phyloP scores from a whole-genome alignment of 2,113 vertebrate species.

The Lagenorhynchus albirostris region DNA sequence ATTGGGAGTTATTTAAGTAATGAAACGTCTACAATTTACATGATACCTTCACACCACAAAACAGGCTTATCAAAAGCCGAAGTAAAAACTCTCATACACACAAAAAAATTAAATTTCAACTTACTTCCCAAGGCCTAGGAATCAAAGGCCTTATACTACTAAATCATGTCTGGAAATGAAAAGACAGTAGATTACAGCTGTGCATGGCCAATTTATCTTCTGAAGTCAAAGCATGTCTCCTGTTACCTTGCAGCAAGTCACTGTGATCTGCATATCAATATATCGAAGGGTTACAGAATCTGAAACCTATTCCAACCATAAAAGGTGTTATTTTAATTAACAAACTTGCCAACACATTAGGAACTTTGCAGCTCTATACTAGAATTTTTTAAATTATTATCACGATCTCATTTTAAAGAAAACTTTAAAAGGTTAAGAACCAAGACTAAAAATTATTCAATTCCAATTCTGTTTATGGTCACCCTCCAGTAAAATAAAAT shows the following conservation, averaged over 20 bases:
- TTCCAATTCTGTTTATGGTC: not conserved
- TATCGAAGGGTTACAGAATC: not conserved
- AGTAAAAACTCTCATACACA: not conserved
- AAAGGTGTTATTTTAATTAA: slow-evolving; percentile 16
- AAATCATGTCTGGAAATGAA: slow-evolving; percentile 26
- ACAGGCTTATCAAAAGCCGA: slow-evolving; percentile 8
- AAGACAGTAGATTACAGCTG: not conserved
- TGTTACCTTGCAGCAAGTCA: slow-evolving; percentile 46
- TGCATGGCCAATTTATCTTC: slow-evolving; percentile 15
- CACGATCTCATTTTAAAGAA: slow-evolving; percentile 4
- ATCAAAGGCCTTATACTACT: not conserved
- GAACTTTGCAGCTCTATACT: not conserved
- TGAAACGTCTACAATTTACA: not conserved
- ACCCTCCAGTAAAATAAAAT: slow-evolving; percentile 1
- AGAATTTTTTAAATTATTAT: not conserved
- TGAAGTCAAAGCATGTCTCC: slow-evolving; percentile 49
- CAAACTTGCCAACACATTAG: not conserved
- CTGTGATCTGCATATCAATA: slow-evolving; percentile 34
- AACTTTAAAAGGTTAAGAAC: slow-evolving; percentile 30
- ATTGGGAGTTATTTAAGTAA: not conserved
- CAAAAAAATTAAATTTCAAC: not conserved
- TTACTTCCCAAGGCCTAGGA: not conserved
- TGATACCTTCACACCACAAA: not conserved
- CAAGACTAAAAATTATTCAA: not conserved
- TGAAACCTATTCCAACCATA: slow-evolving; percentile 2